These are phyloP conservation scores for Synergus laeviventris DNA, from an alignment of 2,888 invertebrate genomes.

Conservation along the genomic window DNA sequence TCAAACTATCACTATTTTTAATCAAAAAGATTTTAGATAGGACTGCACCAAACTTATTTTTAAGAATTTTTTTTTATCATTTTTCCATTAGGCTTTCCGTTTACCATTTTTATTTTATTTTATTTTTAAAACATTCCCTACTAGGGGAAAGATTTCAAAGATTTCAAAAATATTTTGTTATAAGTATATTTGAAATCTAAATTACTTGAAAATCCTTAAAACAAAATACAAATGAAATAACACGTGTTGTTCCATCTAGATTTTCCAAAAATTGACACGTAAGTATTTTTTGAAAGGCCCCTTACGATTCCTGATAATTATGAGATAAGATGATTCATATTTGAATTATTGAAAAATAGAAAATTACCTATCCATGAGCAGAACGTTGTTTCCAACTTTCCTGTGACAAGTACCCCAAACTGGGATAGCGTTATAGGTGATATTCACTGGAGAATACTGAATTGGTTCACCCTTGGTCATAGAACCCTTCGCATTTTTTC, in stretches of 20 bases:
- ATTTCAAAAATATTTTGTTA: too few relatives aligned
- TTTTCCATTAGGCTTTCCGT: slow-evolving; percentile 5
- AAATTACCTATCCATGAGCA: slow-evolving; percentile 79
- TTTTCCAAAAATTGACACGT: background rate
- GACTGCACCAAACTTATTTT: slow-evolving; percentile 10
- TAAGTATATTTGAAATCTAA: too few relatives aligned
- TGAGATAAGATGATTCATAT: too few relatives aligned
- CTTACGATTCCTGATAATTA: too few relatives aligned
- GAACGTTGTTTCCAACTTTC: slow-evolving; percentile 80
- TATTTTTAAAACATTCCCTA: too few relatives aligned
- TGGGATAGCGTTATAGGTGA: slow-evolving; percentile 81
- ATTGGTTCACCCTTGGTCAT: slow-evolving; percentile 75
- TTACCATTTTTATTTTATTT: too few relatives aligned
- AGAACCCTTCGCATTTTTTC: slow-evolving; percentile 67
- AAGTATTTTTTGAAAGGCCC: too few relatives aligned
- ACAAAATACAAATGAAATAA: too few relatives aligned
- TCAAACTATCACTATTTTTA: slow-evolving; percentile 13
- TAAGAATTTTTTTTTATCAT: background rate
- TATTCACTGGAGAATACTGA: slow-evolving; percentile 80
- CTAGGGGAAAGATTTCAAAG: too few relatives aligned
- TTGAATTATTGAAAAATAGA: background rate
- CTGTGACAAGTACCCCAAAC: slow-evolving; percentile 82
- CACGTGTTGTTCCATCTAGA: too few relatives aligned
- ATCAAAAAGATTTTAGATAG: slow-evolving; percentile 15
- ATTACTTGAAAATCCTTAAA: too few relatives aligned